Conservation (phyloP, 2,113 vertebrate genomes). For the Phalacrocorax pelagicus region DNA sequence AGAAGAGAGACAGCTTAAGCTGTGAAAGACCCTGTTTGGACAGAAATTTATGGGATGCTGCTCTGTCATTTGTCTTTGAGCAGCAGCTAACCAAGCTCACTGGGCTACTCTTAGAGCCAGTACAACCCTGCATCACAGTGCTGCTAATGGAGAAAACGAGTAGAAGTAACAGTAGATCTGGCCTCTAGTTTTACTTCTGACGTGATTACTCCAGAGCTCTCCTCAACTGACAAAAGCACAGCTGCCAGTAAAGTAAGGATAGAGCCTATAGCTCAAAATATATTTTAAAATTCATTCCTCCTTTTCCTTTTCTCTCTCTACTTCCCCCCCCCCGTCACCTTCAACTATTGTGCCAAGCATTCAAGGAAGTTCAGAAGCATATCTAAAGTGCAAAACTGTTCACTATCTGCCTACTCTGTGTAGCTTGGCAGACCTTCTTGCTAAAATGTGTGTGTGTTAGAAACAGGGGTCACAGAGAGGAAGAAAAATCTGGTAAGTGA, state of each 20-base stretch:
- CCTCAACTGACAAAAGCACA: neutral
- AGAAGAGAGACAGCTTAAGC: neutral
- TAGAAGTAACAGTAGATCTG: rapidly evolving
- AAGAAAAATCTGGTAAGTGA: neutral
- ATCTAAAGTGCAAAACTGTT: neutral
- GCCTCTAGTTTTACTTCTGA: neutral
- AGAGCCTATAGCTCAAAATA: neutral
- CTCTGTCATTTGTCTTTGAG: neutral
- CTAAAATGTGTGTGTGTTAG: neutral
- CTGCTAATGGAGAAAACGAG: neutral
- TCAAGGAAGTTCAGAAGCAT: neutral
- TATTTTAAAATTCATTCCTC: neutral
- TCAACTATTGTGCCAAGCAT: neutral
- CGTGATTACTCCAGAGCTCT: neutral
- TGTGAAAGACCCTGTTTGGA: neutral
- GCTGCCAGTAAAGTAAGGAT: neutral
- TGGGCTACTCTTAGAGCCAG: neutral
- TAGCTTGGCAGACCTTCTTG: neutral
- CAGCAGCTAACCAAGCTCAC: neutral
- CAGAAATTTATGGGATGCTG: neutral
- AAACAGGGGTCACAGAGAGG: neutral
- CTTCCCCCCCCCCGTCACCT: neutral
- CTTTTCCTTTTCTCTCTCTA: neutral
- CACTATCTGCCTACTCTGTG: neutral
- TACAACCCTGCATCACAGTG: neutral